Evolutionary conservation across 2,113 vertebrate genomes (phyloP).

Genomic region (Gambusia affinis): DNA sequence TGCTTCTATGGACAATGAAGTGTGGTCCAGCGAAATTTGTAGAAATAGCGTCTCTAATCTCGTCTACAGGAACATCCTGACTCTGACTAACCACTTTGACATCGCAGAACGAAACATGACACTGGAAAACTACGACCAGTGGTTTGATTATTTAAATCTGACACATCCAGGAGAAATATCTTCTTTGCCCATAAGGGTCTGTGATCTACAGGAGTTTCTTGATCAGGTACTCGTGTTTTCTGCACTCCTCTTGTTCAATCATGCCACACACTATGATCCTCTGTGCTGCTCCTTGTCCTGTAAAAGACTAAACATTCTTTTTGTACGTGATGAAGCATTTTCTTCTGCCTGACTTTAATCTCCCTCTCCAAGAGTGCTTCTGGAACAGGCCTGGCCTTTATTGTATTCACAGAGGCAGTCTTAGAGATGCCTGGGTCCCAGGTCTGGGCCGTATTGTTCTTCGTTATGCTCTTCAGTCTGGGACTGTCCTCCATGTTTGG

Average conservation of each 20-base stretch:
- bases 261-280: neutral
- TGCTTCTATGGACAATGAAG: neutral
- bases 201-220: constrained; percentile 85
- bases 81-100: constrained; percentile 84
- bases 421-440: constrained; percentile 88
- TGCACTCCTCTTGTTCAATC: neutral
- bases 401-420: constrained; percentile 89
- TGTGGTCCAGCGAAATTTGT: neutral
- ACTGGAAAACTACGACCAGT: constrained; percentile 74
- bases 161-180: constrained; percentile 65
- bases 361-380: constrained; percentile 81
- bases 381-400: constrained; percentile 91
- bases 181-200: constrained; percentile 74
- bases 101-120: constrained; percentile 83
- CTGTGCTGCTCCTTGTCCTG: no score
- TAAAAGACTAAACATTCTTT: neutral
- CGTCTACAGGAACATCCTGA: constrained; percentile 85
- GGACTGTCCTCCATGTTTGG: constrained; percentile 95
- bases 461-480: constrained; percentile 89
- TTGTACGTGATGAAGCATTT: neutral
- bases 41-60: neutral
- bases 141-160: constrained; percentile 74
- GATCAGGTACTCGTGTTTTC: constrained; percentile 81
- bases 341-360: neutral
- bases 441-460: constrained; percentile 91